Evolutionary conservation across 2,888 invertebrate species (phyloP).

Genomic region (Amphimallon solstitiale): DNA sequence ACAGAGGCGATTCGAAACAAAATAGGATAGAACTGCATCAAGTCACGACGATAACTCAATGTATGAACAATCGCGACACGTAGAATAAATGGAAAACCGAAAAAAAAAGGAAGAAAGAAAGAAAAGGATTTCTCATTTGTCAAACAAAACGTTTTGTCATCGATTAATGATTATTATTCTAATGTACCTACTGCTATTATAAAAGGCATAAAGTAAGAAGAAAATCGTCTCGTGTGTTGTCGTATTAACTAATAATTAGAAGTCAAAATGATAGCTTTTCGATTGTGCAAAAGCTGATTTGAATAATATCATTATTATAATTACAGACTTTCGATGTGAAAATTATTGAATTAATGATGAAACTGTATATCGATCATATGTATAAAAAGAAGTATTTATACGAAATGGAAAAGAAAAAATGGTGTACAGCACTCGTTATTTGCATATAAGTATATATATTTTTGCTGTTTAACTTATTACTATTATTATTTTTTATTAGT

Average conservation of each 20-base stretch:
- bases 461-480: conserved; percentile 57
- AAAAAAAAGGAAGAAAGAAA: conserved; percentile 38
- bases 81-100: conserved; percentile 37
- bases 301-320: conserved; percentile 42
- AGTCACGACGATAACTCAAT: conserved; percentile 54
- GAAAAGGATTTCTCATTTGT: conserved; percentile 51
- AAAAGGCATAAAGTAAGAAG: conserved; percentile 2
- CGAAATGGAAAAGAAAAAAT: conserved; percentile 44
- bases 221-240: conserved; percentile 48
- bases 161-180: no score
- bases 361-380: conserved; percentile 50
- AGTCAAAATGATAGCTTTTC: not conserved
- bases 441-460: conserved; percentile 49
- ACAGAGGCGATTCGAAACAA: conserved; percentile 47
- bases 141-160: no score
- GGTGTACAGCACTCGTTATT: conserved; percentile 58
- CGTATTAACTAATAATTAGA: not conserved
- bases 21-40: conserved; percentile 55
- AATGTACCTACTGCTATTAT: no score
- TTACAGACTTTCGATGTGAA: conserved; percentile 43
- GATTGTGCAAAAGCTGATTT: conserved; percentile 1
- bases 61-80: conserved; percentile 45
- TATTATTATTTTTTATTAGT: conserved; percentile 49
- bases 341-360: conserved; percentile 46
- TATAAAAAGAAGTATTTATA: conserved; percentile 51